phyloP scores from a whole-genome alignment of 1,140 invertebrate genomes.

The Euura saliciscinereae region DNA sequence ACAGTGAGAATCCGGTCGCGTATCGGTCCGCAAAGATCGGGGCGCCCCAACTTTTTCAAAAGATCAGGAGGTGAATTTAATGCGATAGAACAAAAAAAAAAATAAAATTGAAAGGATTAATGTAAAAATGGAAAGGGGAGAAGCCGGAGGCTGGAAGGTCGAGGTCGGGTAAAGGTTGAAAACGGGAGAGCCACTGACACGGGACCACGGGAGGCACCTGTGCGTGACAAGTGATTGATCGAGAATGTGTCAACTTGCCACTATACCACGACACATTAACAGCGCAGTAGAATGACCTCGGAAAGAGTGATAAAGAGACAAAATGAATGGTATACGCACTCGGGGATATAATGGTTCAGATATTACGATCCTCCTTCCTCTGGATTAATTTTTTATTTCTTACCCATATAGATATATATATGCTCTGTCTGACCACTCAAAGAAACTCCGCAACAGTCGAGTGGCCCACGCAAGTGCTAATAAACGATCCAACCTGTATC shows the following conservation, averaged over 20 bases:
- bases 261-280: slow-evolving; percentile 42
- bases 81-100: too few species aligned
- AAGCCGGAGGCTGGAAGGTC: not conserved
- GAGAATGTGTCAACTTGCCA: slow-evolving; percentile 51
- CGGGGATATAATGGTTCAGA: not conserved
- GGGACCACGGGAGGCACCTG: slow-evolving; percentile 35
- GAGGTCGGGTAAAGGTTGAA: not conserved
- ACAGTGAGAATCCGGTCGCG: not conserved
- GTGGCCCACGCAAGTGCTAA: too few species aligned
- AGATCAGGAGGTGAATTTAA: too few species aligned
- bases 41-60: too few species aligned
- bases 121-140: not conserved
- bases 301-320: not conserved
- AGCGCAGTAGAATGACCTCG: not conserved
- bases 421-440: too few species aligned
- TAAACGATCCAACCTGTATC: too few species aligned
- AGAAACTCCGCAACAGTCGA: too few species aligned
- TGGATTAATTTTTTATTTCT: not conserved
- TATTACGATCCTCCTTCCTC: not conserved
- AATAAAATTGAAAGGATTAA: too few species aligned
- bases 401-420: not conserved
- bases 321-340: not conserved
- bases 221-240: slow-evolving; percentile 44
- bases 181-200: slow-evolving; percentile 13
- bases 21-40: too few species aligned